Base-by-base conservation (phyloP, 2,888 invertebrate genomes). In the Trissolcus brochymenae region DNA sequence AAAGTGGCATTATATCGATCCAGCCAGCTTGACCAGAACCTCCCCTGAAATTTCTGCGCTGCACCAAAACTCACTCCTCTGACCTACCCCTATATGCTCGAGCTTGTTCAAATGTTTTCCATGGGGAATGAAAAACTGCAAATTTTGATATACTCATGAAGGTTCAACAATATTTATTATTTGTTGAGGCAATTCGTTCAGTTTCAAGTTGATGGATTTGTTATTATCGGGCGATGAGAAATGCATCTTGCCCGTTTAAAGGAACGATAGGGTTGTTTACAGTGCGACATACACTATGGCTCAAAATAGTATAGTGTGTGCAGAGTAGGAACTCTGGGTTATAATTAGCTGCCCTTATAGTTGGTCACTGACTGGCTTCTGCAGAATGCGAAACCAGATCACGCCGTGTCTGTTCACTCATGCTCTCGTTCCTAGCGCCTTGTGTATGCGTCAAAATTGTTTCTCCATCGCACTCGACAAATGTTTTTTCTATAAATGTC, bases 301-400 rank as follows among this genome's bases (percentile, higher is more conserved):
- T 68, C 53, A 64, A 76, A 79, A 79, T 79, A 79, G 79, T 60
- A 35, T 54, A 41, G 56, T 59, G 62, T 25, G 59, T 50, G 56
- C 59, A 49, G 74, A 70, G 65, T 65, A 75, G 61, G 75, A 70
- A 74, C 75, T 65, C 29, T 14, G 49, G 56, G 68, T 68, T 79
- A 79, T 76, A 79, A 76, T 79, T 79, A 79, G 79, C 72, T 56
- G 76, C 79, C 76, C 73, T 86, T 86, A 86, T 85, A 85, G 85
- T 86, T 86, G 85, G 85, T 83, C 81, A 82, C 84, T 85, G 86
- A 86, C 85, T 86, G 82, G 84, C 82, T 83, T 64, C 82, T 79
- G 81, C 82, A 86, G 85, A 86, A 86, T 86, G 87, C 79, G 76
- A 81, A 81, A 78, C 80, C 77, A 68, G 78, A 80, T 77, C 78